These are phyloP conservation scores for Pogonomyrmex barbatus DNA, from an alignment of 1,140 invertebrate genomes.

Conservation along the genomic window DNA sequence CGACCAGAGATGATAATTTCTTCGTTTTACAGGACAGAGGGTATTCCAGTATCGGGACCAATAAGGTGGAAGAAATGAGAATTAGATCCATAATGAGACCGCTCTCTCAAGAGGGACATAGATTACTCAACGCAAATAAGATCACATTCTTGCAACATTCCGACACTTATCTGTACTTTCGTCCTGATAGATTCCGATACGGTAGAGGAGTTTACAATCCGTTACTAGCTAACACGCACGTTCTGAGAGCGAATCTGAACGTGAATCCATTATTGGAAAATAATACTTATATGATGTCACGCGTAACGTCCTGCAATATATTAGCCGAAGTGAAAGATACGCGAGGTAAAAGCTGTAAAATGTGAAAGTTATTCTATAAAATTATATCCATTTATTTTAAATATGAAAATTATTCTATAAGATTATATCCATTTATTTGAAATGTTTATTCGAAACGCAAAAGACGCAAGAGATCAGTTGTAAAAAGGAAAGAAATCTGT, in stretches of 20 bases:
- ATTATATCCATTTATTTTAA: background rate
- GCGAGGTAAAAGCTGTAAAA: constrained; percentile 16
- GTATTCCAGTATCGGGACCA: too few relatives aligned
- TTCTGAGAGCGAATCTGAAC: background rate
- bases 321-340: background rate
- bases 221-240: background rate
- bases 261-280: constrained; percentile 5
- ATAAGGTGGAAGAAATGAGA: constrained; percentile 14
- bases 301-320: constrained; percentile 38
- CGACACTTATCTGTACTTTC: constrained; percentile 62
- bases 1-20: background rate
- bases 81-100: constrained; percentile 7
- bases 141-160: constrained; percentile 23
- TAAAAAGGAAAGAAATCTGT: too few relatives aligned
- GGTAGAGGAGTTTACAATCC: background rate
- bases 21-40: constrained; percentile 33
- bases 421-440: background rate
- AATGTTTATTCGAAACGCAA: too few relatives aligned
- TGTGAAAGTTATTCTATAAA: background rate
- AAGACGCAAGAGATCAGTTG: too few relatives aligned
- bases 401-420: background rate
- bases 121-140: constrained; percentile 40
- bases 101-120: background rate
- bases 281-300: constrained; percentile 28
- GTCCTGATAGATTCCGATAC: constrained; percentile 10